Evolutionary conservation across 64 coral and sea anemone genomes (phyloP).

Genomic region (Montipora foliosa): DNA sequence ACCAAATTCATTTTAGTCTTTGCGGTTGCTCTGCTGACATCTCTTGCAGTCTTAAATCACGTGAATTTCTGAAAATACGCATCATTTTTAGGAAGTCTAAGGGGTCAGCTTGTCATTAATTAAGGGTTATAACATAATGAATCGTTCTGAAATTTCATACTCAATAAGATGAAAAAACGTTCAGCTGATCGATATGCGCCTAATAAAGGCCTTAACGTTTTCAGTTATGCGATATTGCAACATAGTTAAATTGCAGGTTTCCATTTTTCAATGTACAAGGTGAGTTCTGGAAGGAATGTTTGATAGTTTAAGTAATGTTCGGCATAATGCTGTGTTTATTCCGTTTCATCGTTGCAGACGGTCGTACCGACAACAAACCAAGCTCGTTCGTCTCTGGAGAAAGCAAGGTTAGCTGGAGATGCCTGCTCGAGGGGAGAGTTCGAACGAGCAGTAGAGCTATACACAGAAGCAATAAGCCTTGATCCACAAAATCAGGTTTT

Average conservation of each 20-base stretch:
- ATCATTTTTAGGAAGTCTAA: not conserved
- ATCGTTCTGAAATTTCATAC: conserved; percentile 50
- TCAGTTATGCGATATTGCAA: conserved; percentile 1
- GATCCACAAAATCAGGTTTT: conserved; percentile 97
- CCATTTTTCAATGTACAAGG: not conserved
- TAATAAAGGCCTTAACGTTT: not conserved
- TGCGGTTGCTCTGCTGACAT: not conserved
- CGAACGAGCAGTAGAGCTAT: conserved; percentile 82
- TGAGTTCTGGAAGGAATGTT: conserved; percentile 7
- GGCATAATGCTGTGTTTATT: conserved; percentile 47
- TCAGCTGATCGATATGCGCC: not conserved
- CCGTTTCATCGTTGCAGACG: conserved; percentile 41
- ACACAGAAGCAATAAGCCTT: conserved; percentile 89
- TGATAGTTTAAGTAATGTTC: conserved; percentile 18
- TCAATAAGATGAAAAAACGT: not conserved
- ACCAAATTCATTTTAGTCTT: not conserved
- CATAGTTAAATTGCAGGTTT: not conserved
- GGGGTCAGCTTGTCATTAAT: not conserved
- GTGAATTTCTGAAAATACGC: not conserved
- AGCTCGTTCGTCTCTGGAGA: conserved; percentile 80
- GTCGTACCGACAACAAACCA: conserved; percentile 46
- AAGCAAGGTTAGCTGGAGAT: conserved; percentile 82
- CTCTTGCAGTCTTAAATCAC: not conserved
- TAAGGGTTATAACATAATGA: not conserved
- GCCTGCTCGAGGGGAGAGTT: conserved; percentile 87